Evolutionary conservation across 2,797 vertebrate species (phyloP), one percentile per base, ranked within the genome.

Genomic region (Rhinoraja longicauda): DNA sequence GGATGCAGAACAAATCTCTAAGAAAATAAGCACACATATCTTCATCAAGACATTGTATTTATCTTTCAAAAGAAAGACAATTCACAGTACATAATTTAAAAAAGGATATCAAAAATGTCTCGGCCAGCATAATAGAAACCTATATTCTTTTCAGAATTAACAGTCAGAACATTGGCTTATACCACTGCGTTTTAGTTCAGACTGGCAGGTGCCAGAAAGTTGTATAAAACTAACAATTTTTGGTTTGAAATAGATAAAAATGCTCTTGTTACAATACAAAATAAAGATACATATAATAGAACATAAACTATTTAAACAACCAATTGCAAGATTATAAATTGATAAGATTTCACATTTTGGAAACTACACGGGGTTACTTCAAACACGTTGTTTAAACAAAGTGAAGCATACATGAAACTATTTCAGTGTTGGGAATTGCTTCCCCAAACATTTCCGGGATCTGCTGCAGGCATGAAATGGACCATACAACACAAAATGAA

Each of bases 71-170:
- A 93, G 98, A 98, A 98, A 98, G 97, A 98, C 98, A 96, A 93
- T 98, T 98, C 97, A 98, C 98, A 98, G 98, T 98, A 98, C 98
- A 97, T 98, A 98, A 98, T 97, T 96, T 96, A 96, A 96, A 96
- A 96, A 93, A 93, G 67, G 90, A 73, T 72, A 70, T 70, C 90
- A 92, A 75, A 92, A 29, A 92, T 0, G 95, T 97, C 95, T 96
- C 96, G 97, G 96, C 96, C 95, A 96, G 96, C 96, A 96, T 96
- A 96, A 95, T 97, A 97, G 96, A 97, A 97, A 97, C 97, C 96
- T 97, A 97, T 97, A 97, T 97, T 97, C 96, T 95, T 96, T 95
- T 97, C 95, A 96, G 96, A 95, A 96, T 96, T 96, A 97, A 97
- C 96, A 82, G 79, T 82, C 79, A 88, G 76, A 77, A 12, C 76